These are phyloP conservation scores for Lagopus muta DNA, from an alignment of 2,113 vertebrate genomes.

Conservation along the genomic window DNA sequence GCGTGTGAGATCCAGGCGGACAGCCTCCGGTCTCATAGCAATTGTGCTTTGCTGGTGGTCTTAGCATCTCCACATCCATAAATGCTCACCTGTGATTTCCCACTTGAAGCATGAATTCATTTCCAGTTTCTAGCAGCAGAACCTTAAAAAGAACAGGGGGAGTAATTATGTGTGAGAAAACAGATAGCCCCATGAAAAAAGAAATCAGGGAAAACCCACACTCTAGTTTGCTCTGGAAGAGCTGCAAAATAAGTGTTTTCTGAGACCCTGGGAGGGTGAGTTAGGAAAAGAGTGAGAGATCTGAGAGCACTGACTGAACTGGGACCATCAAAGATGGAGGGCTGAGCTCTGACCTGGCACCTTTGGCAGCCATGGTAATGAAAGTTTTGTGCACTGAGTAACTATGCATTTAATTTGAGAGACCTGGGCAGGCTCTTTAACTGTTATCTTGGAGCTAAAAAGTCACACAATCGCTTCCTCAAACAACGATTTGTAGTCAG, in stretches of 20 bases:
- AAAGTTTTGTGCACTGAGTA: background rate
- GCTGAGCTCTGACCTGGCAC: background rate
- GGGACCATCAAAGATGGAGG: background rate
- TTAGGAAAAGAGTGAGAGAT: background rate
- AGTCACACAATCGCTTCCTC: background rate
- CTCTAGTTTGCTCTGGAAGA: background rate
- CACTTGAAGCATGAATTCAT: background rate
- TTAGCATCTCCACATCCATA: background rate
- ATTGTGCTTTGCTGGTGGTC: background rate
- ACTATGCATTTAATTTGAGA: background rate
- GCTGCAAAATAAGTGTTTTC: background rate
- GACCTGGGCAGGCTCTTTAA: background rate
- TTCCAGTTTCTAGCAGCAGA: background rate
- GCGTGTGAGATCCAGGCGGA: background rate
- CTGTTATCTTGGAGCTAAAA: background rate
- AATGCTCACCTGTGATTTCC: background rate
- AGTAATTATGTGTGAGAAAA: background rate
- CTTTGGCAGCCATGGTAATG: background rate
- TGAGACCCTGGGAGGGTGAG: background rate
- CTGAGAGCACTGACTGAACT: background rate
- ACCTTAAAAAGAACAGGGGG: background rate
- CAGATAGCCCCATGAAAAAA: background rate
- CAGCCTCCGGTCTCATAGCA: background rate
- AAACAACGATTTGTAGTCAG: slow-evolving; percentile 22
- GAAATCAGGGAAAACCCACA: background rate